Conservation (phyloP, 2,797 vertebrate species). For the Aldrovandia affinis region DNA sequence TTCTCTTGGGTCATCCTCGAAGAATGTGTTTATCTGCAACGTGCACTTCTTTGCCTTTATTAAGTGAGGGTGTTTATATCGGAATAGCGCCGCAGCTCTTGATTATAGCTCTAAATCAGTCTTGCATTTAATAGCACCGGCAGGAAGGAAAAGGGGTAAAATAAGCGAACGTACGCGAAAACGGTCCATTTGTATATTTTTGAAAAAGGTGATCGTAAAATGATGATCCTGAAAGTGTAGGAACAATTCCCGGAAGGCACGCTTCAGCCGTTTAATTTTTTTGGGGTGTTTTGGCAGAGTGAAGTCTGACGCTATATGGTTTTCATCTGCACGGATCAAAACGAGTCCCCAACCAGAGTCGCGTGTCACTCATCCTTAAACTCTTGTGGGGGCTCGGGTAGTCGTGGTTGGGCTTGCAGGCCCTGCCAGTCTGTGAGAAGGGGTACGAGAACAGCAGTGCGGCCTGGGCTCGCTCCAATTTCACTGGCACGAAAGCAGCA, state of each 20-base stretch:
- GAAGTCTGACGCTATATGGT: background rate
- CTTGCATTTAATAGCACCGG: background rate
- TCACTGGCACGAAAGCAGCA: slow-evolving; percentile 9
- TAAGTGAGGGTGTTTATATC: slow-evolving; percentile 13
- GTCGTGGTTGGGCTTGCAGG: background rate
- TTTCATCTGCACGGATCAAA: slow-evolving; percentile 3
- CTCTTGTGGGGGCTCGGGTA: background rate
- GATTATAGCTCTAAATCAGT: background rate
- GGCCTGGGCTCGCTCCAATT: slow-evolving; percentile 3
- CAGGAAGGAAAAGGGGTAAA: background rate
- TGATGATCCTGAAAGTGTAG: background rate
- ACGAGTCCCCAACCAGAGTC: background rate
- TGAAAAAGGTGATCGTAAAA: background rate
- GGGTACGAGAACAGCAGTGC: background rate
- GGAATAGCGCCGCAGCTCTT: background rate
- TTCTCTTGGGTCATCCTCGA: slow-evolving; percentile 11
- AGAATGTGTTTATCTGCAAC: slow-evolving; percentile 27
- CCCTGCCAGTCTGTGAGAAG: background rate
- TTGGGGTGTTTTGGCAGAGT: background rate
- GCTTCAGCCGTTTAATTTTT: background rate
- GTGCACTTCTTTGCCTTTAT: slow-evolving; percentile 5
- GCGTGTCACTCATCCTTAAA: slow-evolving; percentile 13
- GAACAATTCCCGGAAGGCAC: background rate
- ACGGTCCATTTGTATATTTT: background rate
- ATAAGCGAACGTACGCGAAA: background rate